Conservation (phyloP, 2,888 invertebrate genomes). For the Zootermopsis nevadensis region DNA sequence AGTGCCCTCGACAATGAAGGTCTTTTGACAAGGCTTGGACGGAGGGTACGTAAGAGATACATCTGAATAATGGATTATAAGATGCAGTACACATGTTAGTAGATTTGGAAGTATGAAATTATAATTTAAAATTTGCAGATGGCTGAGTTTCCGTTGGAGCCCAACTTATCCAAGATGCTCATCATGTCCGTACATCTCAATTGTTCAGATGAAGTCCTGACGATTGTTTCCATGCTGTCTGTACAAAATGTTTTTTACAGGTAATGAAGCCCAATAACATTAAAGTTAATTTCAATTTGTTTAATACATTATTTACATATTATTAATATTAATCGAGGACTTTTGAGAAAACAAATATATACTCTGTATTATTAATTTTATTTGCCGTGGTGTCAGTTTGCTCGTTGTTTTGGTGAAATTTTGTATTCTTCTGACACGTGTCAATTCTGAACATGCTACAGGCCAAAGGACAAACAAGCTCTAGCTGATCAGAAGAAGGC, state of each 20-base stretch:
- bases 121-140: slow-evolving; percentile 71
- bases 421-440: too few species aligned
- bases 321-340: not conserved
- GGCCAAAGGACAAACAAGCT: slow-evolving; percentile 95
- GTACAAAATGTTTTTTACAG: slow-evolving; percentile 98
- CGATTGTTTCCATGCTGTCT: slow-evolving; percentile 98
- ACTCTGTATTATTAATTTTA: too few species aligned
- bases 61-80: too few species aligned
- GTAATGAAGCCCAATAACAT: slow-evolving; percentile 53
- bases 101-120: too few species aligned
- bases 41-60: slow-evolving; percentile 68
- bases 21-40: slow-evolving; percentile 81
- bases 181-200: slow-evolving; percentile 99
- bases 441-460: slow-evolving; percentile 58
- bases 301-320: not conserved
- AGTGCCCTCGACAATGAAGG: slow-evolving; percentile 97
- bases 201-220: slow-evolving; percentile 98
- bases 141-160: slow-evolving; percentile 99
- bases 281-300: too few species aligned
- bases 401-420: too few species aligned
- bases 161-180: slow-evolving; percentile 97
- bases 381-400: too few species aligned
- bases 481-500: slow-evolving; percentile 99
- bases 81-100: too few species aligned
- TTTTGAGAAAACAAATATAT: too few species aligned